A percentile compares a stretch with the other conserved stretches of the same genome.
phyloP scores from a whole-genome alignment of 2,797 vertebrate species.

The Phoeniculus purpureus region DNA sequence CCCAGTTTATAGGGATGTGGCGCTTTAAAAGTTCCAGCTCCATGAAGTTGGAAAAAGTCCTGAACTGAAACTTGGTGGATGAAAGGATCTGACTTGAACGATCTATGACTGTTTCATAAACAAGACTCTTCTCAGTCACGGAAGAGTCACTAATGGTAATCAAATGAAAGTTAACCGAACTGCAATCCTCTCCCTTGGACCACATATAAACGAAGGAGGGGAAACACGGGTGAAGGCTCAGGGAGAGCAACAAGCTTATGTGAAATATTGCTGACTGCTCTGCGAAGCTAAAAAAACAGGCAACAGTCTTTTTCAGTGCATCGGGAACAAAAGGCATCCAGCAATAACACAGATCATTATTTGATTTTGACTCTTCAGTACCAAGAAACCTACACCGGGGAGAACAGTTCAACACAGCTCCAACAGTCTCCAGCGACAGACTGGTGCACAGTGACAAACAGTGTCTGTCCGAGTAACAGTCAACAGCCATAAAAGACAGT shows the following conservation, averaged over 20 bases:
- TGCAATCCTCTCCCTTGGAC: neutral
- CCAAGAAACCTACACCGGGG: neutral
- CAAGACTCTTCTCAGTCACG: neutral
- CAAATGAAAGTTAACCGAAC: neutral
- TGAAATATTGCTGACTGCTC: neutral
- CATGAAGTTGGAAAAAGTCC: neutral
- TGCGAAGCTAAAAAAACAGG: neutral
- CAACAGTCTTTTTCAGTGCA: neutral
- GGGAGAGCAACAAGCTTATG: neutral
- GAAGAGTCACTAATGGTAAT: neutral
- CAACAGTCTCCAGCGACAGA: neutral
- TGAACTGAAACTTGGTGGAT: neutral
- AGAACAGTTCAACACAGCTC: neutral
- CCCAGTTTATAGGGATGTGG: neutral
- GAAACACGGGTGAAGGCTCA: neutral
- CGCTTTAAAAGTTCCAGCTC: neutral
- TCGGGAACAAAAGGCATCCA: conserved; percentile 14
- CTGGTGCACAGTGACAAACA: neutral
- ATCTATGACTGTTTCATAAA: neutral
- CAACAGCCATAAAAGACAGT: neutral
- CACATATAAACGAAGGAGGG: neutral
- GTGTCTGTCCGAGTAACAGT: neutral
- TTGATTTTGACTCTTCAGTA: neutral
- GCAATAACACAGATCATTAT: neutral
- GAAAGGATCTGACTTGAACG: neutral